Evolutionary conservation across 2,113 vertebrate genomes (phyloP), one percentile per base, ranked within the genome.

Genomic region (Lynx canadensis): DNA sequence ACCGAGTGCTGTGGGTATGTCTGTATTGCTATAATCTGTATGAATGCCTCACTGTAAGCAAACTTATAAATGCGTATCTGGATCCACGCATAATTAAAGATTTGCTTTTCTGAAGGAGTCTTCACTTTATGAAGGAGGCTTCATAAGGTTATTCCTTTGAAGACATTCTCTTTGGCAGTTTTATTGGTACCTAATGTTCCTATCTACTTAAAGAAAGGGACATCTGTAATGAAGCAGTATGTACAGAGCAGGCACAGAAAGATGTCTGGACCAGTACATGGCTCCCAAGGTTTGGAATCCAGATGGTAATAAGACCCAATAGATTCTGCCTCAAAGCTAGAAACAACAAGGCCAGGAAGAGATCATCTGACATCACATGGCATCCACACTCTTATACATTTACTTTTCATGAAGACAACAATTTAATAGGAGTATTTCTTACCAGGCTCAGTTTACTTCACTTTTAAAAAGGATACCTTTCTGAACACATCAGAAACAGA

Each of bases 41-140:
- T 6, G 45, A 94, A 94, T 80, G n/a, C 18, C 5, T 25, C 19
- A 78, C 23, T 45, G 25, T 45, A 95, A 97, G 91, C 52, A 94
- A 95, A 95, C 5, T n/a, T 69, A 68, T 68, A 29, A 50, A 33
- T 4, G 29, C 27, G 25, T 16, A 79, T 57, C 7, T 79, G 31
- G 31, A 91, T 45, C 82, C 74, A 78, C 9, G 38, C 9, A 18
- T 52, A 89, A 55, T 23, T 16, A 95, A 60, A 93, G 27, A 87
- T 41, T n/a, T 89, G 88, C 45, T 95, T 80, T 95, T 84, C 50
- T 89, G 48, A 94, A 96, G 38, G 45, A 85, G 14, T 89, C 31
- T 29, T 94, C 79, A 76, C 38, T 93, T 96, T 87, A 97, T 45
- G 65, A 97, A 91, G 13, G 16, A 60, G 8, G 6, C 27, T 80